Evolutionary conservation across 2,888 invertebrate genomes (phyloP).

Genomic region (Shargacucullia verbasci): DNA sequence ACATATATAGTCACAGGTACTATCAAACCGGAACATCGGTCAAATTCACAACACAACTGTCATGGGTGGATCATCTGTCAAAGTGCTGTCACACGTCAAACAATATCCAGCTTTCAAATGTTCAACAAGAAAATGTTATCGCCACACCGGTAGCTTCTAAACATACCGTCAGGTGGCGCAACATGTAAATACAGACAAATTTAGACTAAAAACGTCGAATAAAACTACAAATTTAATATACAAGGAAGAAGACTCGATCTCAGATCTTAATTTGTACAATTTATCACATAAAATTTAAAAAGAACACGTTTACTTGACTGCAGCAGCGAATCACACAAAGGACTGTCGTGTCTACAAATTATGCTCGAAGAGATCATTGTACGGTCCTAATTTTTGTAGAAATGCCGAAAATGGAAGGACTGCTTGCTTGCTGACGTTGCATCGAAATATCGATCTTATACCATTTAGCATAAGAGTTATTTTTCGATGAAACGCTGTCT

Average conservation of each 20-base stretch:
- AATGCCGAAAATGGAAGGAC: conserved; percentile 32
- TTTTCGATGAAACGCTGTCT: conserved; percentile 22
- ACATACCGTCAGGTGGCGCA: conserved; percentile 43
- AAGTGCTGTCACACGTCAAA: conserved; percentile 49
- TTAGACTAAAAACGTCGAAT: conserved; percentile 77
- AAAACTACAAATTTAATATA: conserved; percentile 75
- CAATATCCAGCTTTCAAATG: conserved; percentile 42
- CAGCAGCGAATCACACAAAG: conserved; percentile 58
- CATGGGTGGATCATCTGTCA: conserved; percentile 50
- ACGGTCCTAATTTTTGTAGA: conserved; percentile 25
- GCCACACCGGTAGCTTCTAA: conserved; percentile 31
- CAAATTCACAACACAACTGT: conserved; percentile 47
- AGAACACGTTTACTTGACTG: conserved; percentile 73
- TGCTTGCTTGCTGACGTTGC: background rate
- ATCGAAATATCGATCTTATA: conserved; percentile 23
- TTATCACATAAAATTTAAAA: conserved; percentile 83
- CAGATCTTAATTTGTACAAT: conserved; percentile 87
- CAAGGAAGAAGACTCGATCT: conserved; percentile 78
- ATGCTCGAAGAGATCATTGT: conserved; percentile 65
- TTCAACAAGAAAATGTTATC: conserved; percentile 58
- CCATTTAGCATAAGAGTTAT: background rate
- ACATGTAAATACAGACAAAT: conserved; percentile 64
- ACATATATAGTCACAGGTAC: conserved; percentile 10
- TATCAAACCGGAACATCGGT: conserved; percentile 36
- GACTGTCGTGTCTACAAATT: conserved; percentile 58